Conservation (phyloP, 2,888 invertebrate genomes). For the Coremacera marginata region DNA sequence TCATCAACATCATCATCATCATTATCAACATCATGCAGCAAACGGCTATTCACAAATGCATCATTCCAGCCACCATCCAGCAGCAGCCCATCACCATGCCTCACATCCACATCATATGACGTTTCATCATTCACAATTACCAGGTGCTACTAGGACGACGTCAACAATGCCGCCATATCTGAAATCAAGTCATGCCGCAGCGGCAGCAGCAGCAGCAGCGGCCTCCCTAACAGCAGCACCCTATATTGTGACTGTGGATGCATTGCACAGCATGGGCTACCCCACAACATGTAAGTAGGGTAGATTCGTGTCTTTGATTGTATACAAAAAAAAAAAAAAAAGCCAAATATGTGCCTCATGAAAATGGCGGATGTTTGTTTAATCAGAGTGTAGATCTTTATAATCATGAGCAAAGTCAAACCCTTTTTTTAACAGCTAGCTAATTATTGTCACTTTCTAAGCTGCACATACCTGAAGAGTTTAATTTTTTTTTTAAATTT, state of each 20-base stretch:
- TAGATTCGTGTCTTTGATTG: not conserved
- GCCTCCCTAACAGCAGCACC: slow-evolving; percentile 67
- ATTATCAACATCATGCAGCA: not conserved
- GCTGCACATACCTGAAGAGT: too few relatives aligned
- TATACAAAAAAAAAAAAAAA: not conserved
- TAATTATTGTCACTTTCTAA: too few relatives aligned
- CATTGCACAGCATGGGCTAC: slow-evolving; percentile 78
- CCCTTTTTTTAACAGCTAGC: too few relatives aligned
- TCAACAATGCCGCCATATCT: slow-evolving; percentile 73
- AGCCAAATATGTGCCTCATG: not conserved
- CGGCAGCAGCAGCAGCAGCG: slow-evolving; percentile 5
- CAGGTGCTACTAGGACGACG: slow-evolving; percentile 62
- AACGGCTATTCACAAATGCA: slow-evolving; percentile 1
- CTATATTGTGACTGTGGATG: slow-evolving; percentile 76
- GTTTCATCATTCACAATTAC: slow-evolving; percentile 26
- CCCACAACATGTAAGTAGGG: slow-evolving; percentile 71
- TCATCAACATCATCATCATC: not conserved
- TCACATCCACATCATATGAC: slow-evolving; percentile 10
- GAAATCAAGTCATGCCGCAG: slow-evolving; percentile 62
- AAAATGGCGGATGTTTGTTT: too few relatives aligned
- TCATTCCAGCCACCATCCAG: not conserved
- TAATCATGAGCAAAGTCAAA: too few relatives aligned
- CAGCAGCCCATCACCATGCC: slow-evolving; percentile 33
- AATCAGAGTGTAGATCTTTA: too few relatives aligned
- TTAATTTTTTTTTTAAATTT: too few relatives aligned